phyloP scores from a whole-genome alignment of 2,113 vertebrate genomes.

The Oostethus manadensis region DNA sequence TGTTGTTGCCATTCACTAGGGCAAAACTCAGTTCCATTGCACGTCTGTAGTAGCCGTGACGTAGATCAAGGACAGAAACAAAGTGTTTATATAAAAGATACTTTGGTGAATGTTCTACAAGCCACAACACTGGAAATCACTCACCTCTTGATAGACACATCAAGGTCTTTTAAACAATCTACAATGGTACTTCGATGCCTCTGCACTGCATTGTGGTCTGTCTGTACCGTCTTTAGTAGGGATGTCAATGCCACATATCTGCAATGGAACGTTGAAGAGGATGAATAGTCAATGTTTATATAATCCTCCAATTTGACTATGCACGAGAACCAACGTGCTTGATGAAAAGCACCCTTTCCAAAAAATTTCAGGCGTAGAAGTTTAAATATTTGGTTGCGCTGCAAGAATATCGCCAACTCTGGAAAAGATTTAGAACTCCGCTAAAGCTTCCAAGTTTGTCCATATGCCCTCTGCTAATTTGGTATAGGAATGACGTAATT shows the following conservation, averaged over 20 bases:
- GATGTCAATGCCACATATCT: conserved; percentile 98
- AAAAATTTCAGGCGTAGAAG: too few species aligned
- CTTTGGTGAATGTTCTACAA: neutral
- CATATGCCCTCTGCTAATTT: neutral
- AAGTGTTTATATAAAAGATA: neutral
- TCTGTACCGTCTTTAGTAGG: conserved; percentile 97
- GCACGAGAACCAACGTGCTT: too few species aligned
- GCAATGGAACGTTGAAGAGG: conserved; percentile 12
- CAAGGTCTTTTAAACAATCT: conserved; percentile 97
- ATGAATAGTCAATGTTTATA: neutral
- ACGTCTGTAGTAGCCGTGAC: conserved; percentile 71
- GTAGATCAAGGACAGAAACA: conserved; percentile 4
- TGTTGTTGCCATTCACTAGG: conserved; percentile 97
- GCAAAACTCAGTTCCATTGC: conserved; percentile 99
- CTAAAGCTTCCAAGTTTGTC: neutral
- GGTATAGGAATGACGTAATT: neutral
- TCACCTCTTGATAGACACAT: conserved; percentile 98
- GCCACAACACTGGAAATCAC: neutral
- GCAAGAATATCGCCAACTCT: too few species aligned
- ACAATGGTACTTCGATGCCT: conserved; percentile 97
- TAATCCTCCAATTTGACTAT: neutral
- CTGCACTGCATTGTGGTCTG: conserved; percentile 97
- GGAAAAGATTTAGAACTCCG: neutral
- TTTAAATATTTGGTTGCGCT: too few species aligned
- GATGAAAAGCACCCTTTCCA: too few species aligned